Conservation (phyloP, 2,113 vertebrate genomes). For the Speoplatyrhinus poulsoni region DNA sequence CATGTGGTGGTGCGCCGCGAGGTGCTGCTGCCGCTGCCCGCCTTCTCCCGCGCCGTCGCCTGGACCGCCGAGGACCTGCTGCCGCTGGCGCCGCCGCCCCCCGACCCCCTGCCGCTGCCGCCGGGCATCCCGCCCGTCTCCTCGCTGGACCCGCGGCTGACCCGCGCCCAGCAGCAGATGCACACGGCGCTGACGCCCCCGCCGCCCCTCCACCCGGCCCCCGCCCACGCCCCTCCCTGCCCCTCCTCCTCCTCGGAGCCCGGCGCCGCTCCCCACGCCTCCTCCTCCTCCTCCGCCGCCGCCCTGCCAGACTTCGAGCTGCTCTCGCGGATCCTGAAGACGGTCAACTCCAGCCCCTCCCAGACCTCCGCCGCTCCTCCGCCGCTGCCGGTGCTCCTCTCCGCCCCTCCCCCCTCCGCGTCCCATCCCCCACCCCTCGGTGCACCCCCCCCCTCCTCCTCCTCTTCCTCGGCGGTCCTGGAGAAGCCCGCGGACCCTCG, state of each 20-base stretch:
- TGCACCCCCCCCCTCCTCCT: slow-evolving; percentile 18
- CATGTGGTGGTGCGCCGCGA: slow-evolving; percentile 79
- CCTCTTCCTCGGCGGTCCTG: slow-evolving; percentile 29
- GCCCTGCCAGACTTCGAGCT: slow-evolving; percentile 89
- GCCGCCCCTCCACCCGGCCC: slow-evolving; percentile 29
- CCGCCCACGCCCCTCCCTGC: slow-evolving; percentile 37
- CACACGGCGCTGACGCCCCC: slow-evolving; percentile 34
- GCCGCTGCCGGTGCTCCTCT: slow-evolving; percentile 3
- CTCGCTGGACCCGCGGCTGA: slow-evolving; percentile 78
- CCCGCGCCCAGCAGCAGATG: slow-evolving; percentile 69
- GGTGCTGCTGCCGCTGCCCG: slow-evolving; percentile 80
- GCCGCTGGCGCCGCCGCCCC: slow-evolving; percentile 86
- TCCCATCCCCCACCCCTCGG: slow-evolving; percentile 25
- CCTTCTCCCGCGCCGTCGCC: slow-evolving; percentile 82
- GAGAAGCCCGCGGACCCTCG: slow-evolving; percentile 90
- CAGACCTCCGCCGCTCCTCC: slow-evolving; percentile 54
- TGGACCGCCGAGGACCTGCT: slow-evolving; percentile 94
- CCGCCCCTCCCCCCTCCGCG: slow-evolving; percentile 18
- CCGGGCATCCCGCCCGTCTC: slow-evolving; percentile 82
- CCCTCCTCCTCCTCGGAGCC: slow-evolving; percentile 42
- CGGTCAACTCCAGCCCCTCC: slow-evolving; percentile 75
- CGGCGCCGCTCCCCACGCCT: slow-evolving; percentile 22
- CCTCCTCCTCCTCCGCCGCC: slow-evolving; percentile 69
- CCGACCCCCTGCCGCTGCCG: slow-evolving; percentile 83
- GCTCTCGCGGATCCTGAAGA: slow-evolving; percentile 89